Percentiles rank a stretch among this genome's conserved stretches.
These are phyloP conservation scores for Neoarius graeffei DNA, from an alignment of 2,113 vertebrate species.

Conservation along the genomic window DNA sequence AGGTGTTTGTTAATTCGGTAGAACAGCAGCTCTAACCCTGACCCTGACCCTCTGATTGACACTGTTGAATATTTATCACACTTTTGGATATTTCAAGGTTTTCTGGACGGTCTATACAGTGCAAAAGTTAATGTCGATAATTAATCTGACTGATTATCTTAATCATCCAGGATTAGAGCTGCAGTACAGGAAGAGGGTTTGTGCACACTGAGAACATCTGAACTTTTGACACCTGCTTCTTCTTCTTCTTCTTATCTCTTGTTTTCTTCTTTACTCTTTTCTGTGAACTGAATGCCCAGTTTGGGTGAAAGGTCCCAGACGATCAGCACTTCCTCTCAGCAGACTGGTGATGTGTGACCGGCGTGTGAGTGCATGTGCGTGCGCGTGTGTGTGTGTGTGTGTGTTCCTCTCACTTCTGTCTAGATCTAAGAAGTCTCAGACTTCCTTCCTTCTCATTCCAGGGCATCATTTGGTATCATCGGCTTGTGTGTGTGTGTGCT, in stretches of 20 bases:
- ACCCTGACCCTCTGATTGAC: too few relatives aligned
- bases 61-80: background rate
- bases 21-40: too few relatives aligned
- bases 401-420: background rate
- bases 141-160: background rate
- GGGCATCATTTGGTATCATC: background rate
- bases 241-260: background rate
- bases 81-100: background rate
- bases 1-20: background rate
- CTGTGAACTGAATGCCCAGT: slow-evolving; percentile 21
- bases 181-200: background rate
- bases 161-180: background rate
- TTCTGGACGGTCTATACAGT: background rate
- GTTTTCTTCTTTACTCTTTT: background rate
- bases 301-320: slow-evolving; percentile 25
- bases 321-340: slow-evolving; percentile 31
- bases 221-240: background rate
- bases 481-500: slow-evolving; percentile 4
- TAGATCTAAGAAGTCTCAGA: slow-evolving; percentile 1
- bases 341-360: slow-evolving; percentile 7
- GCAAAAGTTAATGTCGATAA: background rate
- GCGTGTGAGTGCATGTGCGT: background rate
- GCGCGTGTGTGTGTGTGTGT: slow-evolving; percentile 9
- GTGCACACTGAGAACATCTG: background rate
- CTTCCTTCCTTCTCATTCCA: slow-evolving; percentile 17